Conservation (phyloP, 2,113 vertebrate species). For the Dipodomys ordii region DNA sequence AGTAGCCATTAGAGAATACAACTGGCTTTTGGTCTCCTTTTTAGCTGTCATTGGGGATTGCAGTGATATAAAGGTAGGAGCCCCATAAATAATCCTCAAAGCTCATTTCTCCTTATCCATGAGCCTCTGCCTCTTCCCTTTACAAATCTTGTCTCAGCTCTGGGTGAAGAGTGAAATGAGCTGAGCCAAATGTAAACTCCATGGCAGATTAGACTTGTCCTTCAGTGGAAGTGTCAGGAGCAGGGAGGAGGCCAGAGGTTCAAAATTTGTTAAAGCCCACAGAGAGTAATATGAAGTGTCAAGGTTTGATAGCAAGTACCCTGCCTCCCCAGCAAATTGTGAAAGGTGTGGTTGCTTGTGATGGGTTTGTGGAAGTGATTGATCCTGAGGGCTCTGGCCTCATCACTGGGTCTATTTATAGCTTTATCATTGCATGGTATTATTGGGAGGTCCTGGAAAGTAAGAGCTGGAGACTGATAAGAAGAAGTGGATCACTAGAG, state of each 20-base stretch:
- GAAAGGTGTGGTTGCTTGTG: neutral
- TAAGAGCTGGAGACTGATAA: no score
- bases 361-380: neutral
- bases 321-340: neutral
- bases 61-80: neutral
- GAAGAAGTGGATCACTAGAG: neutral
- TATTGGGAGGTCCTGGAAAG: neutral
- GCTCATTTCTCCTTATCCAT: neutral
- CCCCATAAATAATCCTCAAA: neutral
- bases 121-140: neutral
- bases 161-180: neutral
- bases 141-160: neutral
- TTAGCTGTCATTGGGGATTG: neutral
- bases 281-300: neutral
- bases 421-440: neutral
- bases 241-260: neutral
- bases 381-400: neutral
- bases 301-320: neutral
- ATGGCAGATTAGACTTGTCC: neutral
- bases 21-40: neutral
- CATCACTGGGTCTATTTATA: neutral
- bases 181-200: fast-evolving
- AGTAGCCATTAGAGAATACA: neutral
- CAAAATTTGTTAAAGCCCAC: neutral
- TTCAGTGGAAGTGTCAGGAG: neutral